These are phyloP conservation scores for Pogona vitticeps DNA, from an alignment of 2,113 vertebrate species.

Conservation along the genomic window DNA sequence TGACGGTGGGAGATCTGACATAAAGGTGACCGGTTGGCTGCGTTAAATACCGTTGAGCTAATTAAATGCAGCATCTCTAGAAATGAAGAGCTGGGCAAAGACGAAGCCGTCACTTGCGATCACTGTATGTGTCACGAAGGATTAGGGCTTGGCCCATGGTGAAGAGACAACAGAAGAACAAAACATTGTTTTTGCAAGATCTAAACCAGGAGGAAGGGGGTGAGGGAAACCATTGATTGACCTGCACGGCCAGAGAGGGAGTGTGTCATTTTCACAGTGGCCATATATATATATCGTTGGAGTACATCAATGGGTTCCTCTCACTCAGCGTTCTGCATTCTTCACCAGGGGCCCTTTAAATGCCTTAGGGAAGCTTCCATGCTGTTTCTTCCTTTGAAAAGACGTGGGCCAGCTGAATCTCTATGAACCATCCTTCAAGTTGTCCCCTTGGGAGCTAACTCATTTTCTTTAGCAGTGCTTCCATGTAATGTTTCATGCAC, in stretches of 20 bases:
- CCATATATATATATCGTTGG: slow-evolving; percentile 2
- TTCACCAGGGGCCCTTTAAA: not conserved
- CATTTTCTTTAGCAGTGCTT: not conserved
- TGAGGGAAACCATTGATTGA: slow-evolving; percentile 46
- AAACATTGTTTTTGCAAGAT: slow-evolving; percentile 66
- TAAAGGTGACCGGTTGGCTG: slow-evolving; percentile 64
- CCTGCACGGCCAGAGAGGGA: slow-evolving; percentile 39
- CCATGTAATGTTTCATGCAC: no score
- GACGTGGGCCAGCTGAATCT: not conserved
- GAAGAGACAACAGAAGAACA: slow-evolving; percentile 71
- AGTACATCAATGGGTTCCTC: not conserved
- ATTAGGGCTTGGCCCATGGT: slow-evolving; percentile 73
- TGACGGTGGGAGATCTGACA: slow-evolving; percentile 62
- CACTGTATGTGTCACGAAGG: slow-evolving; percentile 72
- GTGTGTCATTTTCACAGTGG: slow-evolving; percentile 65
- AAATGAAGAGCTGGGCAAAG: slow-evolving; percentile 69
- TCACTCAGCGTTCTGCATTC: not conserved
- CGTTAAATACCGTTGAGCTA: slow-evolving; percentile 67
- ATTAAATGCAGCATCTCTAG: slow-evolving; percentile 75
- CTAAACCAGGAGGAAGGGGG: not conserved
- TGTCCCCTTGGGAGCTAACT: no score
- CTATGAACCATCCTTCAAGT: not conserved
- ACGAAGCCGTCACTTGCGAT: slow-evolving; percentile 69
- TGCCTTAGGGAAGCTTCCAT: not conserved
- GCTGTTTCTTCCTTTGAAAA: not conserved